Percentiles rank a stretch among this genome's conserved stretches.
phyloP scores from a whole-genome alignment of 2,113 vertebrate genomes.

The Festucalex cinctus region DNA sequence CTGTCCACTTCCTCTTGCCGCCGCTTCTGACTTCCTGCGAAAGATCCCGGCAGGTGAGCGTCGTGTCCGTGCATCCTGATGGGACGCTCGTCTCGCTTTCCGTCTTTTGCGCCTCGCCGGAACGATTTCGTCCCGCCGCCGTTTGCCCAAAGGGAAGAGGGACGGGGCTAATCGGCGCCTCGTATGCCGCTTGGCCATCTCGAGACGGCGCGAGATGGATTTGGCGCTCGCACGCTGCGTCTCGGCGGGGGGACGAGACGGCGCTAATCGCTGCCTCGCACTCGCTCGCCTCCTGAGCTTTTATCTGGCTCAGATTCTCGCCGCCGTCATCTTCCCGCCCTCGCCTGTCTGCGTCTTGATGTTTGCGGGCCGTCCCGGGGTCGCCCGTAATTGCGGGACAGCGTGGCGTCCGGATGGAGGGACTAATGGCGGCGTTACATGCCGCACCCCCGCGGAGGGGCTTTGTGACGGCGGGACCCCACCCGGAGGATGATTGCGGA shows the following conservation, averaged over 20 bases:
- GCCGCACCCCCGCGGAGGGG: constrained; percentile 49
- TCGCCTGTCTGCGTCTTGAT: constrained; percentile 7
- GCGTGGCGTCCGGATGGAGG: constrained; percentile 41
- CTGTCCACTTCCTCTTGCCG: constrained; percentile 32
- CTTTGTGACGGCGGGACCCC: constrained; percentile 57
- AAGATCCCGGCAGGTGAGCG: not conserved
- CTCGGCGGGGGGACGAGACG: constrained; percentile 26
- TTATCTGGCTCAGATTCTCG: constrained; percentile 42
- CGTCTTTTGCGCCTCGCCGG: constrained; percentile 18
- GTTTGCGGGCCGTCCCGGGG: constrained; percentile 26
- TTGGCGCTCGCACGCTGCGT: constrained; percentile 14
- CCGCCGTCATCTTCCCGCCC: constrained; percentile 16
- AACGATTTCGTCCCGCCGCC: constrained; percentile 36
- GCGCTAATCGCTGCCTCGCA: constrained; percentile 43
- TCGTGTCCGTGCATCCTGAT: constrained; percentile 5
- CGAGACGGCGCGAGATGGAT: constrained; percentile 27
- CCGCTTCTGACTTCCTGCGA: constrained; percentile 10
- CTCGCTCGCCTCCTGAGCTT: constrained; percentile 14
- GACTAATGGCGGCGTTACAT: constrained; percentile 60
- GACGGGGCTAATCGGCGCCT: constrained; percentile 52
- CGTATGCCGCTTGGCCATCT: constrained; percentile 31
- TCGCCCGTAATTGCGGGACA: constrained; percentile 52
- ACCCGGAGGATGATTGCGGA: constrained; percentile 57
- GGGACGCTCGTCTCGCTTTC: constrained; percentile 7
- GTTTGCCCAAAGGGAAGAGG: constrained; percentile 42